Evolutionary conservation across 2,113 vertebrate species (phyloP), one percentile per base, ranked within the genome.

Genomic region (Antechinus stuartii): DNA sequence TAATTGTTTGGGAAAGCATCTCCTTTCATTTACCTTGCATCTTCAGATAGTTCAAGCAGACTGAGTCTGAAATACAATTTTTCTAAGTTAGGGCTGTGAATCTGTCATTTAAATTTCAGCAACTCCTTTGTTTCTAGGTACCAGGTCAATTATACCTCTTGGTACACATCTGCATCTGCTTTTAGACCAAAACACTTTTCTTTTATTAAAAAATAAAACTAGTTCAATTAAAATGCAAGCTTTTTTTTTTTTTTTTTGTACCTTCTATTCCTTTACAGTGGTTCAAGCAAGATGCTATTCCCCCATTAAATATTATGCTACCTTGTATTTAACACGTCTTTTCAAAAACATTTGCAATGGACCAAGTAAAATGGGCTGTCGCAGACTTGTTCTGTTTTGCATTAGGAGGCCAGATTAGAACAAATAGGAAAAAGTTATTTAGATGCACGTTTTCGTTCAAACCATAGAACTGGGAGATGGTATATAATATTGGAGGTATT

Each of bases 171-270:
- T 94, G 57, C 93, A 8, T 95, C 98, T 96, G 68, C 93, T 98
- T 98, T 94, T 96, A 98, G 98, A 91, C 22, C 54, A 91, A 90
- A 90, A 90, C 52, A 57, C 96, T 84, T 47, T 92, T 93, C 96
- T 97, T 98, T 98, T 98, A 93, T 89, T 68, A 96, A 94, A 94
- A 94, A 98, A 98, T 99, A 99, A 99, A 99, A 94, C 89, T 97
- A 95, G 96, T 97, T 98, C 97, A 97, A 96, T 97, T 97, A 94
- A 97, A 98, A 94, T 95, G 16, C 4, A 94, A 23, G 56, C 50
- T 50, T 55, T 92, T 56, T 52, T 52, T 50, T 50, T 50, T 16
- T 54, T 53, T 49, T 54, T 91, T 96, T 92, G 89, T 95, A 95
- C n/a, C 84, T 92, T 94, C 93, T 89, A 6, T 96, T 98, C 61